Evolutionary conservation across 2,888 invertebrate genomes (phyloP).

Genomic region (Pyrrhosoma nymphula): DNA sequence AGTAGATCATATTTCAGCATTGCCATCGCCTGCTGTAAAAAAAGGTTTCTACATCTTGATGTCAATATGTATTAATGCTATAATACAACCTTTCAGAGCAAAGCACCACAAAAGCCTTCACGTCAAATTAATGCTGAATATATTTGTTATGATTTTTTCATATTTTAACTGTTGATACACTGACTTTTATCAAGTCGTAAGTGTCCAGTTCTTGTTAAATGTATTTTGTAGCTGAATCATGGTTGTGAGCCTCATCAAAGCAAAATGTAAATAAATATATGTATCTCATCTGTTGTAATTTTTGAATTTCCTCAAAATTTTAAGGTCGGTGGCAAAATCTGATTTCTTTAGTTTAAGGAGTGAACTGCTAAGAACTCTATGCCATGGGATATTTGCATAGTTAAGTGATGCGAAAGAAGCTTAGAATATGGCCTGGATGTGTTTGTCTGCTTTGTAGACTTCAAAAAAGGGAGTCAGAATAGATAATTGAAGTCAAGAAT

Average conservation of each 20-base stretch:
- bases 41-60: not conserved
- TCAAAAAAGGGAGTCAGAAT: too few relatives aligned
- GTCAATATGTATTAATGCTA: not conserved
- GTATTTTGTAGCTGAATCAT: not conserved
- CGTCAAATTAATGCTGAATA: not conserved
- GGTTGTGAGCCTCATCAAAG: not conserved
- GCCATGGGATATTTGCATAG: too few relatives aligned
- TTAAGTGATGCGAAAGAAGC: too few relatives aligned
- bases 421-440: too few relatives aligned
- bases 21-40: too few relatives aligned
- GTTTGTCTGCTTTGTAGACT: too few relatives aligned
- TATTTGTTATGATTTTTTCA: not conserved
- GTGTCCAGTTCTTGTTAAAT: not conserved
- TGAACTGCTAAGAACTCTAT: too few relatives aligned
- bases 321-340: too few relatives aligned
- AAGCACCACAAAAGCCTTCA: not conserved
- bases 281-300: too few relatives aligned
- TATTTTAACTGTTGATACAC: not conserved
- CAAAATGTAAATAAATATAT: not conserved
- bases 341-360: too few relatives aligned
- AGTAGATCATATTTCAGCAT: not conserved
- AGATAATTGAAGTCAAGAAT: too few relatives aligned
- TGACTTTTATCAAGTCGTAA: not conserved
- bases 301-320: too few relatives aligned
- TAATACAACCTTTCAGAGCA: not conserved